Base-by-base conservation (phyloP, 2,888 invertebrate species). In the Dicyrtoma fusca region DNA sequence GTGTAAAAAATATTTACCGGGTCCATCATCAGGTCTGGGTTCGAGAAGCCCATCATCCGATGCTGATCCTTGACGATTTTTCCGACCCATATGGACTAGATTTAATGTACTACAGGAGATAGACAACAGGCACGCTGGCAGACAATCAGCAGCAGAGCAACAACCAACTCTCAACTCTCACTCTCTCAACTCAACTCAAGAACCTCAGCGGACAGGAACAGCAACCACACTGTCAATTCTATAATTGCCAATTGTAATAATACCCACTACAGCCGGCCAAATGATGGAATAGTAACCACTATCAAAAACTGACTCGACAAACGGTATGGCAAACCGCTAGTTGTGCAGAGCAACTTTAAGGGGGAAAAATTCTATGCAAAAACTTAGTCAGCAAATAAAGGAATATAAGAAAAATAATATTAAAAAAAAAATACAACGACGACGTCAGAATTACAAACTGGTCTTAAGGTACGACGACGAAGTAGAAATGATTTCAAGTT, bases 1-100 rank as follows among this genome's bases (percentile, higher is more conserved):
- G n/a, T n/a, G n/a, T n/a, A n/a, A 23, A 49, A n/a, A 45, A 47
- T 49, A 61, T 13, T 42, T 79, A 80, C 80, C 79, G 62, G 78
- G 77, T 44, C 79, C 79, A 62, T 80, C 80, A 73, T 80, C 80
- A 64, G 77, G 77, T 53, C 75, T 73, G 42, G 75, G 75, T 73
- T 78, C 78, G 62, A 65, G 55, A 17, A 8, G 8, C 42, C 26
- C 75, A 25, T 73, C 76, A 17, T 76, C 79, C 19, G 47, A 59
- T 44, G 73, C 74, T 14, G 76, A 77, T 66, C 77, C 78, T 26
- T 71, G 55, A 73, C 77, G 76, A 73, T 77, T 79, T 77, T 80
- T 80, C 47, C 79, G 78, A 77, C 80, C 80, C 80, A 80, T 80
- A 80, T 80, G 80, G 80, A 80, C 73, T 73, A 73, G 64, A 75